Conservation (phyloP, 2,113 vertebrate genomes). For the Calyptomena viridis region DNA sequence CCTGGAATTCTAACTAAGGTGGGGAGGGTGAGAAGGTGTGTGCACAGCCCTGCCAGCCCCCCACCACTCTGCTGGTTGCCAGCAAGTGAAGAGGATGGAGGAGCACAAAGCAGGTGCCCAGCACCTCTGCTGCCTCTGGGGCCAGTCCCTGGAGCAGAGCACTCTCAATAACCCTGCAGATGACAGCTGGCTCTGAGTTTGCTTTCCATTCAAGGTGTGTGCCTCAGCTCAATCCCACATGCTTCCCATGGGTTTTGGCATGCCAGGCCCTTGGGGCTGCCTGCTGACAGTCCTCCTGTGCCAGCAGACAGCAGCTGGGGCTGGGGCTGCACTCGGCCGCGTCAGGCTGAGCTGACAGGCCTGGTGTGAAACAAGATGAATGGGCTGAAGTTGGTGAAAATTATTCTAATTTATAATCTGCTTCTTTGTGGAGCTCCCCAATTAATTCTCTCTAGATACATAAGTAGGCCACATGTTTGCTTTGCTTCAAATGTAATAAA, state of each 20-base stretch:
- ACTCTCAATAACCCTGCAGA: not conserved
- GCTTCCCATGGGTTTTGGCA: not conserved
- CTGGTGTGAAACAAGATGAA: constrained; percentile 76
- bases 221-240: not conserved
- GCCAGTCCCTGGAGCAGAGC: not conserved
- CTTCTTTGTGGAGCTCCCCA: constrained; percentile 75
- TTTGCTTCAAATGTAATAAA: constrained; percentile 78
- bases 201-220: not conserved
- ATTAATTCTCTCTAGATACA: constrained; percentile 79
- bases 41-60: not conserved
- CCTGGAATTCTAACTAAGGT: not conserved
- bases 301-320: not conserved
- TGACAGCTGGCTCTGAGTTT: not conserved
- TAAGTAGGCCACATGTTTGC: constrained; percentile 80
- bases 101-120: not conserved
- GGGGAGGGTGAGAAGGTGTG: not conserved
- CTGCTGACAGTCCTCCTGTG: not conserved
- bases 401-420: constrained; percentile 81
- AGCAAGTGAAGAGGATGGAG: not conserved
- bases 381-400: constrained; percentile 75
- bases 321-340: not conserved
- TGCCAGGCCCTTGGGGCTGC: not conserved
- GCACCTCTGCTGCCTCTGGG: not conserved
- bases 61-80: not conserved
- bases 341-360: constrained; percentile 66